phyloP scores from a whole-genome alignment of 2,113 vertebrate species.

The Morone saxatilis region DNA sequence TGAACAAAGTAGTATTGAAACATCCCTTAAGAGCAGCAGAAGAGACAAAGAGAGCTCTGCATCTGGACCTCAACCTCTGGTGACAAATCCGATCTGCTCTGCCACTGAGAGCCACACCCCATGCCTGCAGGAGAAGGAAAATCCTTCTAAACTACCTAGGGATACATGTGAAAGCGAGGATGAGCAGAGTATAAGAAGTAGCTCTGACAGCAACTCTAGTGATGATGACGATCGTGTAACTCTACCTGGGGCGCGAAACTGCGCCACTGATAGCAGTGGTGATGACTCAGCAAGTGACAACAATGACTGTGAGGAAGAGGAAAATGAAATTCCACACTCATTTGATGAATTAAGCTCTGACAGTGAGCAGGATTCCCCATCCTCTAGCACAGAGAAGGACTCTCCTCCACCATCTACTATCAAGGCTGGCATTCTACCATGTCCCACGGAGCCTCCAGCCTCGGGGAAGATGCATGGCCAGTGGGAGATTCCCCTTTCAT shows the following conservation, averaged over 20 bases:
- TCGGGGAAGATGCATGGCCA: slow-evolving; percentile 34
- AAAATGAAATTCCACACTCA: neutral
- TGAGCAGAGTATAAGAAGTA: slow-evolving; percentile 11
- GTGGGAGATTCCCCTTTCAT: slow-evolving; percentile 56
- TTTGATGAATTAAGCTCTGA: neutral
- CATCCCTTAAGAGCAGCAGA: slow-evolving; percentile 15
- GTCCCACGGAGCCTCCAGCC: slow-evolving; percentile 23
- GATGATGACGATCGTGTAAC: slow-evolving; percentile 5
- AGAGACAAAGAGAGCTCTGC: neutral
- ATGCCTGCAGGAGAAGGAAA: neutral
- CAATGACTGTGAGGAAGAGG: slow-evolving; percentile 4
- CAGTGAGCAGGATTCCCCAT: slow-evolving; percentile 33
- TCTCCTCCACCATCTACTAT: slow-evolving; percentile 30
- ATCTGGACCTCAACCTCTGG: neutral
- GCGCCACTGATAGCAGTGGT: slow-evolving; percentile 2
- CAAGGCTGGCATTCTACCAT: slow-evolving; percentile 26
- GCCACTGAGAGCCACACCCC: neutral
- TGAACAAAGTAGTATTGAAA: slow-evolving; percentile 17
- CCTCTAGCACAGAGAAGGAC: slow-evolving; percentile 9
- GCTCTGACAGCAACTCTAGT: neutral
- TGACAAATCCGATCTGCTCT: neutral
- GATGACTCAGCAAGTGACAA: neutral
- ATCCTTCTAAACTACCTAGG: neutral
- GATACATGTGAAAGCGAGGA: slow-evolving; percentile 35
- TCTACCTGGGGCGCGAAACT: slow-evolving; percentile 20